A percentile compares a stretch with the other conserved stretches of the same genome.
phyloP scores from a whole-genome alignment of 2,113 vertebrate species.

The Todiramphus chloris region DNA sequence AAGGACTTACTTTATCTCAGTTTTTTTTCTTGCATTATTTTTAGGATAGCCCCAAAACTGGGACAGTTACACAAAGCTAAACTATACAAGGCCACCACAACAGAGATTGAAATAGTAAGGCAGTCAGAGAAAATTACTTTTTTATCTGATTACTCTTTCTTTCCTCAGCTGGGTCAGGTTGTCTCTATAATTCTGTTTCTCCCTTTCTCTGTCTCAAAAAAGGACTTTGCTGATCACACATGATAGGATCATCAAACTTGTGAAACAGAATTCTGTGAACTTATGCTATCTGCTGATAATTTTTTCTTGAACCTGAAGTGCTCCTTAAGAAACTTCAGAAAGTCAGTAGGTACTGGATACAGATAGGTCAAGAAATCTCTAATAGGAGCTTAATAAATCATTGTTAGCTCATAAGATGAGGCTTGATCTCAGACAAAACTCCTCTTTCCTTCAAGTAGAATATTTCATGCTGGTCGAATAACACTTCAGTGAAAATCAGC shows the following conservation, averaged over 20 bases:
- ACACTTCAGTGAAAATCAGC: neutral
- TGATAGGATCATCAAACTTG: neutral
- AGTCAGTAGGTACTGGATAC: neutral
- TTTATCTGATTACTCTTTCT: neutral
- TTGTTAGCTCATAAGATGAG: neutral
- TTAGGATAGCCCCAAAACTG: neutral
- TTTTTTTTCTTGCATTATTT: neutral
- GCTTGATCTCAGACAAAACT: neutral
- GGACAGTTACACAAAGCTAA: neutral
- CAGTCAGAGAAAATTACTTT: neutral
- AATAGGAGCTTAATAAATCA: neutral
- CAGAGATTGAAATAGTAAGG: neutral
- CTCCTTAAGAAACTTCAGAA: neutral
- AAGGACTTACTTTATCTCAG: neutral
- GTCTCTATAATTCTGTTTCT: neutral
- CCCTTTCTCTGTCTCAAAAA: neutral
- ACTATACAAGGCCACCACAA: neutral
- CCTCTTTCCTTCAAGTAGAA: neutral
- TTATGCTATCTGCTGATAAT: neutral
- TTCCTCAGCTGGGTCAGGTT: neutral
- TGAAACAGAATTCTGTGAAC: neutral
- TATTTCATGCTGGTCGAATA: neutral
- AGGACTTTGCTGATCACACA: neutral
- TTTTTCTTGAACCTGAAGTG: neutral
- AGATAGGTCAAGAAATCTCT: neutral